Conservation (phyloP, 2,888 invertebrate genomes). For the Tetranychus piercei region DNA sequence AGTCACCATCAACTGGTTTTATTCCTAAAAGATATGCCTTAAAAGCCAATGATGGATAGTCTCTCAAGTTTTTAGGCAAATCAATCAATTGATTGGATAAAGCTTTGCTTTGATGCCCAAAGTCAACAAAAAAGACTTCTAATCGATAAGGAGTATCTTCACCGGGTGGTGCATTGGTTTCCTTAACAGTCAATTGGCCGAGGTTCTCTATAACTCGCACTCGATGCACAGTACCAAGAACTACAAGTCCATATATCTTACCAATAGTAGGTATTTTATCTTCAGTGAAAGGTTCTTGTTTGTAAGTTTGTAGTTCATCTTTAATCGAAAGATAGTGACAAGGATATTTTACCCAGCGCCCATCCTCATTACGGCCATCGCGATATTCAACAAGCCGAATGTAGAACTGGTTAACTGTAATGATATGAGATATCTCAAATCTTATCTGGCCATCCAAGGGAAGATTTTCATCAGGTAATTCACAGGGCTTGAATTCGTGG, state of each 20-base stretch:
- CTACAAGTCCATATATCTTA: constrained; percentile 12
- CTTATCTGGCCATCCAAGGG: constrained; percentile 12
- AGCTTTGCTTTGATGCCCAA: constrained; percentile 5
- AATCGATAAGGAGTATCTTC: not conserved
- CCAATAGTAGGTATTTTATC: not conserved
- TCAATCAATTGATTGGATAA: constrained; percentile 7
- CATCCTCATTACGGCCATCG: not conserved
- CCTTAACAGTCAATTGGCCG: not conserved
- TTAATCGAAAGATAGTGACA: not conserved
- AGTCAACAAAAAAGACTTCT: constrained; percentile 13
- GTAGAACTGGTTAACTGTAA: constrained; percentile 11
- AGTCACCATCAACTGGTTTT: constrained; percentile 17
- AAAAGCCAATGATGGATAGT: constrained; percentile 10
- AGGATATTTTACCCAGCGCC: constrained; percentile 9
- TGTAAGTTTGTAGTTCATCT: not conserved
- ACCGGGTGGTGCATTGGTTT: not conserved
- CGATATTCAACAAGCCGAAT: constrained; percentile 12
- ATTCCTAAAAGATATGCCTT: constrained; percentile 14
- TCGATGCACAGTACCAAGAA: constrained; percentile 13
- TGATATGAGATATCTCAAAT: constrained; percentile 4
- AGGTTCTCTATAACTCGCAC: constrained; percentile 6
- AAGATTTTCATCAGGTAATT: not conserved
- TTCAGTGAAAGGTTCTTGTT: not conserved
- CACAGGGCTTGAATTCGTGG: constrained; percentile 6
- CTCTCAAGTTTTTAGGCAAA: not conserved